Conservation (phyloP, 1,140 invertebrate genomes). For the Pachypsylla venusta region DNA sequence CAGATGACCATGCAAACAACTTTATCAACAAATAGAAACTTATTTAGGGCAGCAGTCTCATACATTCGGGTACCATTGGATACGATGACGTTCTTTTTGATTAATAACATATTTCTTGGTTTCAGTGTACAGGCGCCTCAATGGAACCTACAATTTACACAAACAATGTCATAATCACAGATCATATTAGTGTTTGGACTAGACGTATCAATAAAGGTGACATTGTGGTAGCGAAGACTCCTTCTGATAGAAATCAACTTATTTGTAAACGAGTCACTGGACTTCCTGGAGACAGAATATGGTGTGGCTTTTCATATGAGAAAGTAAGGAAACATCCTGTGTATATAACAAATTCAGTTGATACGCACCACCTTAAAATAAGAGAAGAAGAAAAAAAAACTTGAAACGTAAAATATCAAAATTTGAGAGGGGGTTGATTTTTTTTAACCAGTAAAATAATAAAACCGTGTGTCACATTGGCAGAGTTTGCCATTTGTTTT, state of each 20-base stretch:
- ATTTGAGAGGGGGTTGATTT: no score
- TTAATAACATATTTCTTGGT: constrained; percentile 25
- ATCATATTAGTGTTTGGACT: constrained; percentile 52
- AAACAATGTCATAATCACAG: constrained; percentile 65
- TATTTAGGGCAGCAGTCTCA: constrained; percentile 5
- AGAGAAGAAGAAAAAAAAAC: no score
- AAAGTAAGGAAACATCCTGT: no score
- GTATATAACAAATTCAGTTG: no score
- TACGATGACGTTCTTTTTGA: not conserved
- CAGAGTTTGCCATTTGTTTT: no score
- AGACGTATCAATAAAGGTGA: constrained; percentile 52
- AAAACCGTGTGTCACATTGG: no score
- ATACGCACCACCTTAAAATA: no score
- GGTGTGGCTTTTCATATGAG: constrained; percentile 30
- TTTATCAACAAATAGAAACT: not conserved
- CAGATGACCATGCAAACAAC: constrained; percentile 10
- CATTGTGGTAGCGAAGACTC: constrained; percentile 65
- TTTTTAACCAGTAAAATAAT: no score
- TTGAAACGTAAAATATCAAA: no score
- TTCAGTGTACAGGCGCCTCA: constrained; percentile 69
- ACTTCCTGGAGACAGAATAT: constrained; percentile 56
- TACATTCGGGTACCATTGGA: constrained; percentile 9
- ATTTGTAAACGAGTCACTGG: constrained; percentile 75
- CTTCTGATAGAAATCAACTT: constrained; percentile 55
- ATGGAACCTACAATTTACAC: constrained; percentile 79